Base-by-base conservation (phyloP, 2,888 invertebrate genomes). In the Anticlea derivata region DNA sequence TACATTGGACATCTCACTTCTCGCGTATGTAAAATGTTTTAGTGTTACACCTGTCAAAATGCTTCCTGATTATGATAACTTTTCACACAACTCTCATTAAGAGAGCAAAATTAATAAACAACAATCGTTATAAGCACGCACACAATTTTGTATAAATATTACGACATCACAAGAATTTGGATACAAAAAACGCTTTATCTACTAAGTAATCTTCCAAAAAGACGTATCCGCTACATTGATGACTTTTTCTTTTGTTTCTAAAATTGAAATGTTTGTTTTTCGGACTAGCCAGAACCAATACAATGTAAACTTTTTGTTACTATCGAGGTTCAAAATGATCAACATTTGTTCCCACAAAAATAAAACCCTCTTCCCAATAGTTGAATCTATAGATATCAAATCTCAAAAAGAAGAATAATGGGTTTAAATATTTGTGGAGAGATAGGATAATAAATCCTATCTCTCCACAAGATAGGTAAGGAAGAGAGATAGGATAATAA, bases 151-250 rank as follows among this genome's bases (percentile, higher is more conserved):
- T 79, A 69, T 75, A 75, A 84, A 85, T 83, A 86, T 85, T 88
- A 87, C 79, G 80, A 86, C 89, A 90, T 89, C 90, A 90, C 90
- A 90, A 87, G 83, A 90, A 90, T 90, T 90, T 90, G 80, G 89
- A 87, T 81, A 83, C 83, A 86, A 89, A 89, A 88, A 90, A 86
- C 86, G 76, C 86, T 83, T 85, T 80, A 79, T 83, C 81, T 86
- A 81, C 78, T 81, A 82, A 78, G 66, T 83, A 85, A 86, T 80
- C 86, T 82, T 80, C 82, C 79, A 75, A 89, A 89, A 85, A 85
- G 86, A 83, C 88, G 86, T 89, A 75, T 82, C 74, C 75, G 78
- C 80, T 88, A 88, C 86, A 87, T 90, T 67, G 74, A 85, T 83
- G 78, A 81, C 77, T 75, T 83, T 83, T 85, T 85, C 85, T 80